Base-by-base conservation (phyloP, 2,888 invertebrate genomes). In the Pherbina coryleti region DNA sequence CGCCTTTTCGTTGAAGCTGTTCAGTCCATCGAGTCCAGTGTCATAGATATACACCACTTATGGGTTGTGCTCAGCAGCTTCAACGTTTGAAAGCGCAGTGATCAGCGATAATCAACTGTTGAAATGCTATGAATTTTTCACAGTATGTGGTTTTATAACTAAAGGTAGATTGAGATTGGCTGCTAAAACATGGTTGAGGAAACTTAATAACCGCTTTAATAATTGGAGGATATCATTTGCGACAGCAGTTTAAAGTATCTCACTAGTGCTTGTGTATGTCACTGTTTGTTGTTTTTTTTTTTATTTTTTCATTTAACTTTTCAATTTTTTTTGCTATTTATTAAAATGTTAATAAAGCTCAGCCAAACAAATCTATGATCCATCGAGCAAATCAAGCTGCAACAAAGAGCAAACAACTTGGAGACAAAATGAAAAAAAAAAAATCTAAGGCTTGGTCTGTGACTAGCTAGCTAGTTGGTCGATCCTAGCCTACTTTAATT, bases 71-170 rank as follows among this genome's bases (percentile, higher is more conserved):
- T 28, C 55, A 28, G 28, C 53, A n/a, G 31, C 70, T 8, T 25
- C 57, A 28, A 28, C 25, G 25, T 2, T 22, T 22, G 11, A 22
- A 25, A 14, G 28, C n/a, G 31, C 72, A 31, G 37, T 37, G 86
- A 86, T 85, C 85, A 84, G 85, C 82, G 85, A 85, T 86, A 85
- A 85, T 83, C 81, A 79, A 85, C 84, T 85, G 84, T 82, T 84
- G 84, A 86, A 85, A 85, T 84, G 85, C 84, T 85, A 86, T 85
- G 84, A 83, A 85, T 84, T 84, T 84, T 82, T 84, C 84, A 82
- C 83, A 86, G 86, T 85, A 84, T 85, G 85, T 85, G 85, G 85
- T 86, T 85, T 85, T 86, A 85, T 57, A 57, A 72, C 31, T 72
- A 34, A 57, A 34, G 37, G 57, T 37, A 72, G 72, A 72, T 72